Percentiles rank a stretch among this genome's conserved stretches.
These are phyloP conservation scores for Amphipoea lucens DNA, from an alignment of 2,888 invertebrate genomes.

Conservation along the genomic window DNA sequence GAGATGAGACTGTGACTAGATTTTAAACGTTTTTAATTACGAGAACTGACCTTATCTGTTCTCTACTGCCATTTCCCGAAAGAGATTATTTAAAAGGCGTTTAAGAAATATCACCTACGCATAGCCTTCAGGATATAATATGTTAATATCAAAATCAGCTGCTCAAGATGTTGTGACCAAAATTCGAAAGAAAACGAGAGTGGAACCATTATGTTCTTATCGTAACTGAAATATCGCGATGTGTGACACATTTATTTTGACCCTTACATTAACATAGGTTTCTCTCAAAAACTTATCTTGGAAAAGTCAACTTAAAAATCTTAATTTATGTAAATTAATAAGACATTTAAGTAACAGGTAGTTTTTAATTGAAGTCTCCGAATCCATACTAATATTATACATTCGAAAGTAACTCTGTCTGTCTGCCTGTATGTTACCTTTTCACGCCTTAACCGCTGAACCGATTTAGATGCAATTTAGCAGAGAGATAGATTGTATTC, in stretches of 20 bases:
- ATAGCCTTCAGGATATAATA: constrained; percentile 6
- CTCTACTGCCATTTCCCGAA: background rate
- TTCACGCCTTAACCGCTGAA: too few relatives aligned
- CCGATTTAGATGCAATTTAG: too few relatives aligned
- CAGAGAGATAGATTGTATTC: too few relatives aligned
- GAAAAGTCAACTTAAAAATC: background rate
- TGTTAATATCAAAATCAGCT: constrained; percentile 27
- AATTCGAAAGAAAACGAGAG: constrained; percentile 32
- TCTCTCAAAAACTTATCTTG: background rate
- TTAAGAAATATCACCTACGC: background rate
- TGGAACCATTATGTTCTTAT: constrained; percentile 47
- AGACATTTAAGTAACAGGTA: background rate
- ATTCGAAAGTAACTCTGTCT: too few relatives aligned
- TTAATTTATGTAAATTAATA: background rate
- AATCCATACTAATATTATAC: too few relatives aligned
- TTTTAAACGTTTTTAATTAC: too few relatives aligned
- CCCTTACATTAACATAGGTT: constrained; percentile 2
- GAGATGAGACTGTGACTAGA: too few relatives aligned
- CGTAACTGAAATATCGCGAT: background rate
- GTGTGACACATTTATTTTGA: constrained; percentile 7
- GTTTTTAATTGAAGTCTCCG: background rate
- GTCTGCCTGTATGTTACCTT: too few relatives aligned
- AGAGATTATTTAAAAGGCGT: background rate
- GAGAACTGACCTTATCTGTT: too few relatives aligned
- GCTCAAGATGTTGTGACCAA: constrained; percentile 8